phyloP scores from a whole-genome alignment of 2,888 invertebrate genomes.

The Tuta absoluta region DNA sequence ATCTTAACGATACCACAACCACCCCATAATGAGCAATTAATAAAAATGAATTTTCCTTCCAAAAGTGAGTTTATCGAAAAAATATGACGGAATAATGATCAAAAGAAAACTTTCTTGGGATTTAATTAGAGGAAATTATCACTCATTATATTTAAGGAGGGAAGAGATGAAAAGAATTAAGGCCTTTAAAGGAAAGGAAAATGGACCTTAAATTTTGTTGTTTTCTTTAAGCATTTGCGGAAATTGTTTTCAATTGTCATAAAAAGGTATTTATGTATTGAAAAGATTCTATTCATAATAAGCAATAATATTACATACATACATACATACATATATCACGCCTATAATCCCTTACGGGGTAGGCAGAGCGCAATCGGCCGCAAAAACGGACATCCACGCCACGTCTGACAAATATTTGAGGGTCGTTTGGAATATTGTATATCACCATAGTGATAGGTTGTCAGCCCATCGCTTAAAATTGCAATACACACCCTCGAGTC shows the following conservation, averaged over 20 bases:
- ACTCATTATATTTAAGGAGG: conserved; percentile 19
- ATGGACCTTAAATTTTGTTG: not conserved
- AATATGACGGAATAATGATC: conserved; percentile 30
- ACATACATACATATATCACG: no score
- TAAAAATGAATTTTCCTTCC: conserved; percentile 28
- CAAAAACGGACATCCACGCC: no score
- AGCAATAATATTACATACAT: no score
- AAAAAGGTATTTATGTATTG: no score
- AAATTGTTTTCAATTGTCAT: not conserved
- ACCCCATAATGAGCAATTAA: conserved; percentile 33
- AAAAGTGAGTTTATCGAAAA: conserved; percentile 26
- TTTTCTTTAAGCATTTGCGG: not conserved
- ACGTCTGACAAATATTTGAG: no score
- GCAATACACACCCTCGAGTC: no score
- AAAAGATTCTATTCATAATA: no score
- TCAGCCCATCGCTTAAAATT: no score
- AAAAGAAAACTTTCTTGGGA: conserved; percentile 30
- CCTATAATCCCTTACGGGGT: no score
- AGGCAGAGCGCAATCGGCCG: no score
- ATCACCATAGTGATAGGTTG: no score
- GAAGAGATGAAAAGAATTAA: conserved; percentile 13
- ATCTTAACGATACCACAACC: not conserved
- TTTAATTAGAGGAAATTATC: conserved; percentile 29
- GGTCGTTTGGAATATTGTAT: no score
- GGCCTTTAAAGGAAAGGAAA: not conserved